These are phyloP conservation scores for Lepas anatifera DNA, from an alignment of 2,888 invertebrate genomes.

Conservation along the genomic window DNA sequence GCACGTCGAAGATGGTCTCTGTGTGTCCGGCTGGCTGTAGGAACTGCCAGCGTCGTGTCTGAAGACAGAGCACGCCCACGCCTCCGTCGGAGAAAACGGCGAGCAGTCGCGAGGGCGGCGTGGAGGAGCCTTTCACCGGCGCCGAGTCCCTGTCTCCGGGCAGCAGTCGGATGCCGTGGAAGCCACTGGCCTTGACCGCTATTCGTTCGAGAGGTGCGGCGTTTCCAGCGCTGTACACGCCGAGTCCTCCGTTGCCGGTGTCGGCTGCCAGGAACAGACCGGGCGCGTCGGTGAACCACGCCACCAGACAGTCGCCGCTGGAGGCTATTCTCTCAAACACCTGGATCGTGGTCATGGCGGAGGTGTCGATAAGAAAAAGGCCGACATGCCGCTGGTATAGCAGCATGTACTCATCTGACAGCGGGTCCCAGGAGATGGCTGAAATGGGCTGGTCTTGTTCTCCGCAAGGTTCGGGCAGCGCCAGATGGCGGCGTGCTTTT, in stretches of 20 bases:
- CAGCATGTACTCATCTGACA: constrained; percentile 35
- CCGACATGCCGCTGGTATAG: constrained; percentile 30
- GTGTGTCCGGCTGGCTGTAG: constrained; percentile 31
- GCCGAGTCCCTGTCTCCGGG: background rate
- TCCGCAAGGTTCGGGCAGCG: background rate
- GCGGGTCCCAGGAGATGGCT: constrained; percentile 36
- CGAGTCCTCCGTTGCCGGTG: constrained; percentile 23
- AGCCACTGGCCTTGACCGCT: constrained; percentile 24
- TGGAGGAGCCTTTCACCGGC: constrained; percentile 1
- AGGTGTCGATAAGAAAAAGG: constrained; percentile 33
- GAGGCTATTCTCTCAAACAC: constrained; percentile 33
- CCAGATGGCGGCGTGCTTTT: constrained; percentile 17
- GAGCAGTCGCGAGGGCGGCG: constrained; percentile 27
- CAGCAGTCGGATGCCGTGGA: background rate
- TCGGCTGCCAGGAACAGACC: constrained; percentile 39
- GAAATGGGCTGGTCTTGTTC: constrained; percentile 26
- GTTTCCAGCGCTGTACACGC: background rate
- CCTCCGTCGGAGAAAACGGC: constrained; percentile 37
- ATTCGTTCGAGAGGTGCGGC: constrained; percentile 23
- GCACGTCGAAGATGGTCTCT: constrained; percentile 39
- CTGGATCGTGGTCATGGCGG: constrained; percentile 28
- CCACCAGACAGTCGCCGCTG: constrained; percentile 26
- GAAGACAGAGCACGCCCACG: constrained; percentile 35
- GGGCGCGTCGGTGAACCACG: constrained; percentile 36
- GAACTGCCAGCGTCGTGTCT: constrained; percentile 35